Evolutionary conservation across 2,113 vertebrate species (phyloP), one percentile per base, ranked within the genome.

Genomic region (Abramis brama): DNA sequence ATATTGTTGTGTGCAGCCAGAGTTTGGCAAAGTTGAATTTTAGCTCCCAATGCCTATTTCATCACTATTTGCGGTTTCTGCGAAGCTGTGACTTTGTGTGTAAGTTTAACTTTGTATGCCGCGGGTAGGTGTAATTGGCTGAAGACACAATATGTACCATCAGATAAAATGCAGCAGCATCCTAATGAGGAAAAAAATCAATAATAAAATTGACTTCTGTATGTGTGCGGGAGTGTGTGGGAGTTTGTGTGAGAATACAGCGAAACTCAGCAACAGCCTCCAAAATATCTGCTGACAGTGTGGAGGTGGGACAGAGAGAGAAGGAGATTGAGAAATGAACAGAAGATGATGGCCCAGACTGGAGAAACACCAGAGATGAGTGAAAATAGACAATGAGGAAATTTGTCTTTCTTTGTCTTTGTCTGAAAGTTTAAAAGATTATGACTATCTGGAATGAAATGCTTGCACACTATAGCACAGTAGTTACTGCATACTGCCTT

Each of bases 161-260:
- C n/a, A 57, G 52, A 59, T 79, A 19, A 43, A 25, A 62, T 25
- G 36, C 33, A 79, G 23, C 33, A 60, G 33, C 36, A 17, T 43
- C 21, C 55, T 79, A 60, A 60, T 60, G 57, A 79, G 77, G 71
- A 23, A 39, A 17, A 45, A 80, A 80, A 80, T 80, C 78, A 19
- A 64, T 80, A n/a, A 4, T 3, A 77, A 33, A 64, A 52, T n/a
- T 60, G 60, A 78, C 50, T 47, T 85, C 1, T 73, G 70, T 73
- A 43, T 15, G 15, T 60, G 68, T 84, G 70, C 17, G 17, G n/a
- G 83, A 78, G 73, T 84, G 83, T 64, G 83, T 62, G 36, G 19
- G 68, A 23, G 36, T 39, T 21, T 59, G 30, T 83, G 50, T 30
- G 15, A 50, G n/a, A 47, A 64, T 64, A 27, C n/a, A 64, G n/a